phyloP scores from a whole-genome alignment of 2,113 vertebrate species.

The Gymnocephalus cernua region DNA sequence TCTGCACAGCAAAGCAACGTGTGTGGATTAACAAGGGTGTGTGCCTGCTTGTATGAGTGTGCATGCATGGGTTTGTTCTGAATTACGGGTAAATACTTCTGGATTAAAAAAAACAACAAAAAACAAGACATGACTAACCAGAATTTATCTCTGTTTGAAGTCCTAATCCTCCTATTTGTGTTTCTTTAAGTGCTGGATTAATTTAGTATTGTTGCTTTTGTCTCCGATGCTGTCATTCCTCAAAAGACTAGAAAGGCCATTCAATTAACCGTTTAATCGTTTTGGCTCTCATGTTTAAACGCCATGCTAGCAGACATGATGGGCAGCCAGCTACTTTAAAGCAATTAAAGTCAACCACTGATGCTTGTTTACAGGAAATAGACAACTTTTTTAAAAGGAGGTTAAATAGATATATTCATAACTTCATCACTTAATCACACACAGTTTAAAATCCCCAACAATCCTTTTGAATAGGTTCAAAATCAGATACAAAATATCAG shows the following conservation, averaged over 20 bases:
- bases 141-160: not conserved
- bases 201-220: conserved; percentile 11
- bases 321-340: not conserved
- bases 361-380: not conserved
- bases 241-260: conserved; percentile 4
- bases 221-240: not conserved
- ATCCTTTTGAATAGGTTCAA: not conserved
- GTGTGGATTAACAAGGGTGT: conserved; percentile 12
- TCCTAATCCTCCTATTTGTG: conserved; percentile 10
- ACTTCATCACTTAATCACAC: not conserved
- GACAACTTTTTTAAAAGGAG: not conserved
- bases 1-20: conserved; percentile 80
- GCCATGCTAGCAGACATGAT: not conserved
- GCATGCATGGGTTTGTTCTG: not conserved
- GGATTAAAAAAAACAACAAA: not conserved
- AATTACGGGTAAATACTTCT: not conserved
- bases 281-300: not conserved
- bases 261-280: conserved; percentile 1
- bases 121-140: conserved; percentile 18
- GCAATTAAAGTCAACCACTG: not conserved
- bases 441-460: not conserved
- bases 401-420: conserved; percentile 10
- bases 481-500: not conserved
- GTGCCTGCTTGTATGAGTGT: not conserved
- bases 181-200: conserved; percentile 19